Percentiles rank a stretch among this genome's conserved stretches.
Conservation (phyloP, 2,888 invertebrate species). For the Netelia inedita region DNA sequence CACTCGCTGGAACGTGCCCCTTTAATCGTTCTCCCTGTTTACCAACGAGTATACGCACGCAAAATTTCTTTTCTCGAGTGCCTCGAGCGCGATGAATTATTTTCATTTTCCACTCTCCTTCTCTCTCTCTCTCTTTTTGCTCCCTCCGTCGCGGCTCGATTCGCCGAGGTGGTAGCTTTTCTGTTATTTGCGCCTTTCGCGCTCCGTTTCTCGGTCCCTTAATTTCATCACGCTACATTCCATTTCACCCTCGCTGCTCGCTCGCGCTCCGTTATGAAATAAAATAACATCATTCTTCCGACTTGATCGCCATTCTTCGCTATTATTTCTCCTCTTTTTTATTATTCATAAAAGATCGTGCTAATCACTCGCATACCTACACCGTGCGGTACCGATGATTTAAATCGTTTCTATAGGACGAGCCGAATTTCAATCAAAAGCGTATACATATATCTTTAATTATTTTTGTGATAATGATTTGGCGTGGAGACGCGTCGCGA, state of each 20-base stretch:
- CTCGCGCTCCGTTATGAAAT: background rate
- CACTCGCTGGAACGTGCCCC: background rate
- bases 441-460: background rate
- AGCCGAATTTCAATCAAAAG: background rate
- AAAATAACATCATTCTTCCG: background rate
- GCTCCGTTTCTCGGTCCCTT: conserved; percentile 13
- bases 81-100: background rate
- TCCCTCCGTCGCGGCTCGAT: background rate
- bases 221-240: conserved; percentile 15
- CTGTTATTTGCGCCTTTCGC: background rate
- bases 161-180: conserved; percentile 20
- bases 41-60: background rate
- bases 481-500: background rate
- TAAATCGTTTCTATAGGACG: background rate
- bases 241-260: background rate
- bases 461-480: background rate
- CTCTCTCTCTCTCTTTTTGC: no score
- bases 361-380: no score
- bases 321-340: background rate
- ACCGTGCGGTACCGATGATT: background rate
- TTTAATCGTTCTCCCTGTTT: background rate
- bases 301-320: background rate
- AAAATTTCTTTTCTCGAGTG: conserved; percentile 4
- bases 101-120: background rate
- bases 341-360: background rate